Evolutionary conservation across 2,888 invertebrate genomes (phyloP), one percentile per base, ranked within the genome.

Genomic region (Subacronicta megacephala): DNA sequence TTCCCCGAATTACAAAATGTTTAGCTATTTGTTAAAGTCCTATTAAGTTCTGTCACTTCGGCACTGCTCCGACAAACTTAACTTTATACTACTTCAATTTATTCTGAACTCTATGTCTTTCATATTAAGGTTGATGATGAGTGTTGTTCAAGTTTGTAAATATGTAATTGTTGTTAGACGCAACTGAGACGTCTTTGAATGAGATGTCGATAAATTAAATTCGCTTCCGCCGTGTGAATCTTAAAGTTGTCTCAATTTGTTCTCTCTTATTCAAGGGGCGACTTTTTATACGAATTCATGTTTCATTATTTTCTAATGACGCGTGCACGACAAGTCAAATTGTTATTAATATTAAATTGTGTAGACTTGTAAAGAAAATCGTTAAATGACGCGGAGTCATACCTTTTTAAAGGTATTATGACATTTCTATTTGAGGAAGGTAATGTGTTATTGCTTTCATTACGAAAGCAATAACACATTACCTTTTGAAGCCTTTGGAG

Each of bases 11-110:
- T 87, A 90, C 90, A 88, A 90, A 93, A 90, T 90, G 90, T 90
- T 94, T 93, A 91, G 91, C 89, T 92, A 93, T 94, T 93, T 93
- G 93, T 94, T 92, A 93, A 90, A 93, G 82, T 90, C 89, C 90
- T 88, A 93, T 94, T 93, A 92, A 87, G 91, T 88, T 90, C 84
- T 90, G 92, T 90, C 92, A 91, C 89, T 89, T 89, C 82, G 80
- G 83, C 81, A 80, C 81, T 78, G 80, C 78, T 72, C 80, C 77
- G 63, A 66, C 88, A 82, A 88, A 81, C 38, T 78, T 79, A 53
- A 47, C 5, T 2, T 0, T 17, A 12, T 18, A 18, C 44, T 17
- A 0, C 23, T 7, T n/a, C 52, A 70, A 61, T 36, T 29, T n/a
- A 83, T 58, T 73, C 51, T 76, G 15, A 50, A 59, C 82, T 71